Evolutionary conservation across 2,113 vertebrate species (phyloP).

Genomic region (Larimichthys polyactis): DNA sequence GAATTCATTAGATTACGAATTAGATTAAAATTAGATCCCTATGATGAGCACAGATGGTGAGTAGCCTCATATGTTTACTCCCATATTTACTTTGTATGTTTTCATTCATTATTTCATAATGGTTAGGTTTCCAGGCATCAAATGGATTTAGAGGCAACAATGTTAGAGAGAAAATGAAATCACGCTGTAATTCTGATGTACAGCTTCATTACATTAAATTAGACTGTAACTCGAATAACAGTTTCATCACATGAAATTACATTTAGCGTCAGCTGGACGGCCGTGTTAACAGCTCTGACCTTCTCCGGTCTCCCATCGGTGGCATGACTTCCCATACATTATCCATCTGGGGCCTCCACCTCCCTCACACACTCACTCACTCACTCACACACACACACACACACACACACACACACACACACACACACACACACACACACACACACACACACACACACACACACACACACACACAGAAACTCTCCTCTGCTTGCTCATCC

Average conservation of each 20-base stretch:
- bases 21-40: neutral
- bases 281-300: conserved; percentile 37
- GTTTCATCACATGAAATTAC: conserved; percentile 6
- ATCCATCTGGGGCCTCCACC: conserved; percentile 70
- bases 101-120: neutral
- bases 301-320: conserved; percentile 21
- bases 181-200: neutral
- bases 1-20: neutral
- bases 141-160: neutral
- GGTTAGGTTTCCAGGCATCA: neutral
- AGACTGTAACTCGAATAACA: conserved; percentile 33
- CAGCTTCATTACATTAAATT: conserved; percentile 21
- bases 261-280: conserved; percentile 61
- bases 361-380: neutral
- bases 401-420: neutral
- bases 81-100: neutral
- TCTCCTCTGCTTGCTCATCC: conserved; percentile 16
- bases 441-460: neutral
- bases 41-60: neutral
- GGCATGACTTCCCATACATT: conserved; percentile 69
- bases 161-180: conserved; percentile 6
- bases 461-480: conserved; percentile 10
- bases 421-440: conserved; percentile 3
- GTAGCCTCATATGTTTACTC: neutral
- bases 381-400: no score